Evolutionary conservation across 37 sponge, comb jelly and placozoan genomes (phyloP).

Genomic region (Theonella swinhoei): DNA sequence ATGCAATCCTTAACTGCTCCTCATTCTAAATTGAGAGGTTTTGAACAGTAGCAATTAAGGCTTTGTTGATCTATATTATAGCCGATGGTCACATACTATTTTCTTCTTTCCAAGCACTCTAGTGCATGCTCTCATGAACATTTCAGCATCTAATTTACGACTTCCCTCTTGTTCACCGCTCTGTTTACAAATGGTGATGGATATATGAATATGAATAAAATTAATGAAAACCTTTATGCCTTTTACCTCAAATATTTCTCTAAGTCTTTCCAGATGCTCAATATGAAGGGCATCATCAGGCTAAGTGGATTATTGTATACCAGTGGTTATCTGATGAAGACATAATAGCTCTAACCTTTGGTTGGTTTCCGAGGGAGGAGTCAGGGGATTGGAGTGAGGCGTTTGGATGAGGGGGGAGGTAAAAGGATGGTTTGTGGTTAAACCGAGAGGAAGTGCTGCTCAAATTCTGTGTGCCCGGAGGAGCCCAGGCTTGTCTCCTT

Average conservation of each 20-base stretch:
- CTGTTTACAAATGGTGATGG: not conserved
- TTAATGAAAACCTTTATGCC: not conserved
- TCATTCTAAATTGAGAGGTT: slow-evolving; percentile 36
- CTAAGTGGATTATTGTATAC: too few species aligned
- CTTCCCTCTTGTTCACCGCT: not conserved
- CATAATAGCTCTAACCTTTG: not conserved
- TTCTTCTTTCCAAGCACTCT: slow-evolving; percentile 46
- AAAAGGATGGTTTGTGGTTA: not conserved
- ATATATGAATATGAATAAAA: not conserved
- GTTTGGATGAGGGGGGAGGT: not conserved
- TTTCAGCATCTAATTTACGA: slow-evolving; percentile 39
- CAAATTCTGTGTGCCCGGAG: not conserved
- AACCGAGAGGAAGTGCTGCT: not conserved
- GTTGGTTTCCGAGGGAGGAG: not conserved
- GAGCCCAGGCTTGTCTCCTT: slow-evolving; percentile 37
- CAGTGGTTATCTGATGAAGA: not conserved
- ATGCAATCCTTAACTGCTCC: slow-evolving; percentile 68
- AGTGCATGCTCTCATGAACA: slow-evolving; percentile 48
- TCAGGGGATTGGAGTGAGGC: not conserved
- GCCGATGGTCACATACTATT: slow-evolving; percentile 34
- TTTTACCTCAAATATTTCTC: slow-evolving; percentile 50
- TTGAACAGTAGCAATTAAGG: not conserved
- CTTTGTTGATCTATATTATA: not conserved
- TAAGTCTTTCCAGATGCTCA: slow-evolving; percentile 26
- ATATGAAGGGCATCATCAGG: slow-evolving; percentile 45